These are phyloP conservation scores for Synanthedon andrenaeformis DNA, from an alignment of 2,888 invertebrate species.

Conservation along the genomic window DNA sequence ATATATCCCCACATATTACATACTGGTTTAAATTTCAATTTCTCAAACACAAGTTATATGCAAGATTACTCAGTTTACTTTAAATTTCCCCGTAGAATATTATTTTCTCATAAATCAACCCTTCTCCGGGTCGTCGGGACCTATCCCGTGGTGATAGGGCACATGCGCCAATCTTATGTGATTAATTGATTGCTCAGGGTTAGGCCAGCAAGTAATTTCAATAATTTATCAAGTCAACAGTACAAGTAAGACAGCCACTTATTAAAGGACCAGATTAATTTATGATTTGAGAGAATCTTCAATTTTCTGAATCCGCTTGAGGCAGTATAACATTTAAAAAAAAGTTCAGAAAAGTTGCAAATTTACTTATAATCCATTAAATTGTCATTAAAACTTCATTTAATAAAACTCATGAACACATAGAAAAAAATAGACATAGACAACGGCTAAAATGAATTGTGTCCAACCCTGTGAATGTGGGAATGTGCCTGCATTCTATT, in stretches of 20 bases:
- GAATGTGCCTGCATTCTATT: too few relatives aligned
- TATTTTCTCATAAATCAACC: slow-evolving; percentile 64
- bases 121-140: slow-evolving; percentile 35
- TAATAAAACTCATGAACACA: too few relatives aligned
- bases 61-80: slow-evolving; percentile 9
- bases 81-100: slow-evolving; percentile 52
- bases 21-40: too few relatives aligned
- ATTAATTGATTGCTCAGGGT: slow-evolving; percentile 63
- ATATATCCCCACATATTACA: too few relatives aligned
- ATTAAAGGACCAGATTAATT: not conserved
- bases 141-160: slow-evolving; percentile 41
- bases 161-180: slow-evolving; percentile 46
- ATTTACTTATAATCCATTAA: too few relatives aligned
- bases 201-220: slow-evolving; percentile 45
- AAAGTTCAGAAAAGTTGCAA: too few relatives aligned
- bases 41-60: not conserved
- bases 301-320: too few relatives aligned
- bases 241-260: not conserved
- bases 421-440: too few relatives aligned
- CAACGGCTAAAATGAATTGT: too few relatives aligned
- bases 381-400: too few relatives aligned
- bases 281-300: not conserved
- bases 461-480: too few relatives aligned
- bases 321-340: too few relatives aligned
- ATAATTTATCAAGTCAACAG: slow-evolving; percentile 41